Evolutionary conservation across 2,113 vertebrate species (phyloP).

Genomic region (Equus przewalskii): DNA sequence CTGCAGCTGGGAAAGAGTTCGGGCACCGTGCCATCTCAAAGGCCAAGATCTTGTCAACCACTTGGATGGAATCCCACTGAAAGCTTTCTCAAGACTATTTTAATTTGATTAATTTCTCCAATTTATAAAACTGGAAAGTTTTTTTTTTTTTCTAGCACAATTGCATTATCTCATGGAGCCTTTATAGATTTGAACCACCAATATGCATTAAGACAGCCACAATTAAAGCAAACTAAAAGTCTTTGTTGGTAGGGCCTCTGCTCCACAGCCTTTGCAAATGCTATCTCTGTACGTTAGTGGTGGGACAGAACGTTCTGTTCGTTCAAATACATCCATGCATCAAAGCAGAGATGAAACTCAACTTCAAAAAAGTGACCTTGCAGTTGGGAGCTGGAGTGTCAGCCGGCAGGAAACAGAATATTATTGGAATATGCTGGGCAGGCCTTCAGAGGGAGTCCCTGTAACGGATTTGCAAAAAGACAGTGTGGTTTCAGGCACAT

Average conservation of each 20-base stretch:
- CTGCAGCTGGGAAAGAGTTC: rapidly evolving
- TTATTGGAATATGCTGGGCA: not conserved
- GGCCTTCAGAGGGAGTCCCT: not conserved
- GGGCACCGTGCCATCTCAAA: not conserved
- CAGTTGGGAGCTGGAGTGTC: not conserved
- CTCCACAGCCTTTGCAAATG: not conserved
- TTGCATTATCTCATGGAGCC: conserved; percentile 73
- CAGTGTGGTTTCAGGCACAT: not conserved
- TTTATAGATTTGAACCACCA: conserved; percentile 55
- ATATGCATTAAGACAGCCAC: conserved; percentile 60
- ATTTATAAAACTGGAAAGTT: conserved; percentile 65
- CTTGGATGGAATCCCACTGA: conserved; percentile 63
- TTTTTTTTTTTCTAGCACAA: conserved; percentile 43
- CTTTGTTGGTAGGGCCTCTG: conserved; percentile 2
- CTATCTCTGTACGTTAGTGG: not conserved
- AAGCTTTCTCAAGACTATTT: conserved; percentile 60
- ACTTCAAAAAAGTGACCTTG: conserved; percentile 71
- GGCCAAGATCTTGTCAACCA: not conserved
- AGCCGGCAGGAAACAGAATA: not conserved
- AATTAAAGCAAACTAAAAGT: not conserved
- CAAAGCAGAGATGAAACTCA: conserved; percentile 56
- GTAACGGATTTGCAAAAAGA: not conserved
- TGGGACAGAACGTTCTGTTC: not conserved
- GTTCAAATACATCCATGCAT: conserved; percentile 52
- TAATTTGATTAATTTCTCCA: conserved; percentile 78